A percentile compares a stretch with the other conserved stretches of the same genome.
These are phyloP conservation scores for Atlantisia rogersi DNA, from an alignment of 2,113 vertebrate species.

Conservation along the genomic window DNA sequence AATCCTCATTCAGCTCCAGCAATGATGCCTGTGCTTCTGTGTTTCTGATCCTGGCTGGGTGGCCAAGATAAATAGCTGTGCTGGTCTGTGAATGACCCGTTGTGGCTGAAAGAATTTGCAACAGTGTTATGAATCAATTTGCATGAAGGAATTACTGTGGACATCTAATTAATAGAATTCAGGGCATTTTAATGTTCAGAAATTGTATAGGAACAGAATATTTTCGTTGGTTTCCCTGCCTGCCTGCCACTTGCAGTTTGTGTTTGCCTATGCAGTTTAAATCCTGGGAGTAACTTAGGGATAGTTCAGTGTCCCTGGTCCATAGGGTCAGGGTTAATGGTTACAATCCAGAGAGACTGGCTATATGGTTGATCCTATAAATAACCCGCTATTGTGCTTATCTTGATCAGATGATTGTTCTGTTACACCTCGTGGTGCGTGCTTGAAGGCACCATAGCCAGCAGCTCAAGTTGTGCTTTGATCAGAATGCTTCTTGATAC, in stretches of 20 bases:
- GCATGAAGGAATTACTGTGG: slow-evolving; percentile 13
- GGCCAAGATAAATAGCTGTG: slow-evolving; percentile 13
- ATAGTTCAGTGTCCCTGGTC: background rate
- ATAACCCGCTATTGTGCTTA: background rate
- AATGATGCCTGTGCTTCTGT: background rate
- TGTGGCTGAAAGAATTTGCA: slow-evolving; percentile 24
- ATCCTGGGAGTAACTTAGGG: background rate
- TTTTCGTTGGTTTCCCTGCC: background rate
- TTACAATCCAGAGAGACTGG: background rate
- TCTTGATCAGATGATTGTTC: background rate
- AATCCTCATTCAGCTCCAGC: background rate
- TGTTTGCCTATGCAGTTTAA: background rate
- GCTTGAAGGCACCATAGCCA: background rate
- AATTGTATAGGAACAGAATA: background rate
- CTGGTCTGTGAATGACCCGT: background rate
- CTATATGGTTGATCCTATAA: background rate
- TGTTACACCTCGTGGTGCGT: background rate
- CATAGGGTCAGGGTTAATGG: background rate
- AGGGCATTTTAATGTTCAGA: background rate
- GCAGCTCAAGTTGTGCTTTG: background rate
- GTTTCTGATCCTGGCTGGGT: background rate
- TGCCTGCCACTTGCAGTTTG: background rate
- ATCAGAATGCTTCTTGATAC: background rate
- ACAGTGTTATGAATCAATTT: background rate
- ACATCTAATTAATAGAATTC: slow-evolving; percentile 23